phyloP scores from a whole-genome alignment of 2,113 vertebrate species.

The Erpornis zantholeuca region DNA sequence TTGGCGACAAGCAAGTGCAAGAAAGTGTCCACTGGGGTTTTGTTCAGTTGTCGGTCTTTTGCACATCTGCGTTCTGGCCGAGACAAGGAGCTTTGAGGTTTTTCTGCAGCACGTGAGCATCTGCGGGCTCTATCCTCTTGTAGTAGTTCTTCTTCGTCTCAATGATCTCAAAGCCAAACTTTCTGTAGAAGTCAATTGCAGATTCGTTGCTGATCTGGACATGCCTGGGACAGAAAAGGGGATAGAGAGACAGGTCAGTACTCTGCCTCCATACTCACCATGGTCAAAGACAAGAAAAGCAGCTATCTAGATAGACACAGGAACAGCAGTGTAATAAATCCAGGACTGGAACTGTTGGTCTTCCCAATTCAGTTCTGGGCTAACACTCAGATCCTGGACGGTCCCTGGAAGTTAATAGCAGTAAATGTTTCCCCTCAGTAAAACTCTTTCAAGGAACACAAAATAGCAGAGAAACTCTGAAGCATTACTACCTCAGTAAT shows the following conservation, averaged over 20 bases:
- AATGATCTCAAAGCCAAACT: slow-evolving; percentile 99
- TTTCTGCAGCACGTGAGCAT: slow-evolving; percentile 98
- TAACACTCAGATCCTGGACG: not conserved
- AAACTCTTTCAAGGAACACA: not conserved
- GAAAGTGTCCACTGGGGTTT: slow-evolving; percentile 73
- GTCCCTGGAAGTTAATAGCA: not conserved
- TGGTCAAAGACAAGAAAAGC: not conserved
- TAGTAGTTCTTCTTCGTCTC: slow-evolving; percentile 99
- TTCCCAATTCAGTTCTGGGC: not conserved
- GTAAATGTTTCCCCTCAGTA: not conserved
- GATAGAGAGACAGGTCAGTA: not conserved
- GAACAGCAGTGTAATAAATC: not conserved
- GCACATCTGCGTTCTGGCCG: slow-evolving; percentile 87
- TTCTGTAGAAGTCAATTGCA: slow-evolving; percentile 98
- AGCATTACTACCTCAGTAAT: not conserved
- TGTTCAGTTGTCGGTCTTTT: slow-evolving; percentile 86
- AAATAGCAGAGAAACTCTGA: not conserved
- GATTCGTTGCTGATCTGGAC: slow-evolving; percentile 99
- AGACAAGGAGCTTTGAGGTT: slow-evolving; percentile 88
- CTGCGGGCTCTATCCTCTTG: slow-evolving; percentile 99
- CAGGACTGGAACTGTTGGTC: not conserved
- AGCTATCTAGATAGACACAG: not conserved
- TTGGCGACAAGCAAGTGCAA: slow-evolving; percentile 85
- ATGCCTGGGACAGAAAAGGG: slow-evolving; percentile 76
- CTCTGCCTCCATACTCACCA: not conserved